Conservation (phyloP, 2,113 vertebrate species). For the Phaetusa simplex region DNA sequence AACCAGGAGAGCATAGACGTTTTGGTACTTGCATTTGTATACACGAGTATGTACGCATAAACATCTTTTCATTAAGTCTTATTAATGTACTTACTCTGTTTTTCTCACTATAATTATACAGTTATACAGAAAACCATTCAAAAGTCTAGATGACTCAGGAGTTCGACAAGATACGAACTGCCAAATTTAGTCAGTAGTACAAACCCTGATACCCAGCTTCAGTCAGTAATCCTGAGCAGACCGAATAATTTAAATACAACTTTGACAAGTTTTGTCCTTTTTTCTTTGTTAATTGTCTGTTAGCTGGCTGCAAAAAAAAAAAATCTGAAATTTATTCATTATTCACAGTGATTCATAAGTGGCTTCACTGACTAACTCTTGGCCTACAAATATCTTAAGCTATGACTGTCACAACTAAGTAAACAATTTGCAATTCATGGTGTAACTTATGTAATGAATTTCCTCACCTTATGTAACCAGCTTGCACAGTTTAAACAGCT, state of each 20-base stretch:
- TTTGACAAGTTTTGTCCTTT: conserved; percentile 29
- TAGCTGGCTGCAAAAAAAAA: not conserved
- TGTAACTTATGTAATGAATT: conserved; percentile 25
- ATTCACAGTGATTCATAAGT: conserved; percentile 51
- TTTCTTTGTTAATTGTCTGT: conserved; percentile 37
- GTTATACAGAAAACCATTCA: not conserved
- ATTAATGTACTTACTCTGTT: not conserved
- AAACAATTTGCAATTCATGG: conserved; percentile 42
- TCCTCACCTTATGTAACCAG: conserved; percentile 33
- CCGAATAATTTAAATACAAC: conserved; percentile 31
- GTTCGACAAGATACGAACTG: not conserved
- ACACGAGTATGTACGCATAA: not conserved
- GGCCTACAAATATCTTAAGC: conserved; percentile 43
- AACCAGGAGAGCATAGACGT: not conserved
- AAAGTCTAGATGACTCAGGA: conserved; percentile 28
- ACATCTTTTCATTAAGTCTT: conserved; percentile 27
- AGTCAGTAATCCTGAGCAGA: conserved; percentile 8
- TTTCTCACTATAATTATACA: conserved; percentile 23
- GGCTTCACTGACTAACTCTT: conserved; percentile 20
- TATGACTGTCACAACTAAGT: conserved; percentile 12
- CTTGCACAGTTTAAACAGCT: conserved; percentile 17
- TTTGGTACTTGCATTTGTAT: not conserved
- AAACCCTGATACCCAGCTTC: not conserved
- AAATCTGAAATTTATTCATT: conserved; percentile 40
- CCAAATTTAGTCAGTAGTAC: not conserved